Conservation (phyloP, 2,113 vertebrate species). For the Dasyornis broadbenti region DNA sequence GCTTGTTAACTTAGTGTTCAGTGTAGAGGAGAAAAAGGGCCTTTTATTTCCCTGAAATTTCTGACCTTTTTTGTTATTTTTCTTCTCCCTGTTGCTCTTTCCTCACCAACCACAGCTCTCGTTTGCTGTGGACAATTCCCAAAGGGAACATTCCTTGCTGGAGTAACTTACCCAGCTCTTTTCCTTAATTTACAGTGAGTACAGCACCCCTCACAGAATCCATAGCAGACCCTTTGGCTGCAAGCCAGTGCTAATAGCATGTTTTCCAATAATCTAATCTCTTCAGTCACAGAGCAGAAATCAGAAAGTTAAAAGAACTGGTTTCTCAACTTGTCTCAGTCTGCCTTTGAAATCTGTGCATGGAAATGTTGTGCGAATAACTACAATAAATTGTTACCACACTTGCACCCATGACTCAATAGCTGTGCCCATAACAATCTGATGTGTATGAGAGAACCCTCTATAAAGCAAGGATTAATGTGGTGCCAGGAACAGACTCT, state of each 20-base stretch:
- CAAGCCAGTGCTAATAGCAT: constrained; percentile 26
- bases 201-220: constrained; percentile 31
- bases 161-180: constrained; percentile 32
- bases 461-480: neutral
- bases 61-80: constrained; percentile 49
- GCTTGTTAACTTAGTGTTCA: neutral
- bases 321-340: neutral
- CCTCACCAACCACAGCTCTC: constrained; percentile 13
- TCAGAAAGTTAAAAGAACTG: constrained; percentile 24
- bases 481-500: neutral
- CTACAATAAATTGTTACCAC: constrained; percentile 8
- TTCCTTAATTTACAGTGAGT: neutral
- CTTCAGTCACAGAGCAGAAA: constrained; percentile 17
- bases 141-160: neutral
- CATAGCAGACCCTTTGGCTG: constrained; percentile 11
- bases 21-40: neutral
- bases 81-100: constrained; percentile 20
- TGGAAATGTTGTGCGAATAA: neutral
- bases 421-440: neutral
- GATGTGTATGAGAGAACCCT: neutral
- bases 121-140: constrained; percentile 37
- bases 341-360: neutral
- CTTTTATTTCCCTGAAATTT: constrained; percentile 43
- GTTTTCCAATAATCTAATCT: constrained; percentile 60
- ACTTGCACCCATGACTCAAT: neutral